Evolutionary conservation across 2,113 vertebrate species (phyloP).

Genomic region (Vulpes ferrilata): DNA sequence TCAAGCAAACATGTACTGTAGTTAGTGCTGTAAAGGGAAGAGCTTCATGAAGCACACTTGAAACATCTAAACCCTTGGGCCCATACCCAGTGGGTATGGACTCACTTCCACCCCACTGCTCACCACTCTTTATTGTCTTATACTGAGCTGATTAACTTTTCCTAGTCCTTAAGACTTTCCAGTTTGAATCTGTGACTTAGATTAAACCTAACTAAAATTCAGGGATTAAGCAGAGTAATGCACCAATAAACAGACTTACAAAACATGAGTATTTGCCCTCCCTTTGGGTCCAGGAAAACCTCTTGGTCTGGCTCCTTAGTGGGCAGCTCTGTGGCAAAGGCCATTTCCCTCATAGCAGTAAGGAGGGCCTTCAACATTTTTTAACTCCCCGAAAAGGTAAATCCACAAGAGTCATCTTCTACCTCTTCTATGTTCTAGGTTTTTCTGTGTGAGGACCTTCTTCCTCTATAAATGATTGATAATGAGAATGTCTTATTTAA

Average conservation of each 20-base stretch:
- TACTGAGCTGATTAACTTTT: not conserved
- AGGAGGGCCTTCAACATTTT: not conserved
- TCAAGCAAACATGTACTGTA: not conserved
- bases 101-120: not conserved
- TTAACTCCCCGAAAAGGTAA: conserved; percentile 25
- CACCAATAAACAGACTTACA: not conserved
- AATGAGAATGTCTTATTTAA: not conserved
- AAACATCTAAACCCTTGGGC: not conserved
- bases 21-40: not conserved
- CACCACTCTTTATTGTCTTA: not conserved
- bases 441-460: conserved; percentile 19
- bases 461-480: not conserved
- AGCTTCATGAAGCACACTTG: not conserved
- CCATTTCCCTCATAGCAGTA: not conserved
- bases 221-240: not conserved
- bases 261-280: not conserved
- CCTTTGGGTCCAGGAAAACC: not conserved
- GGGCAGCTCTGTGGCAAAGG: not conserved
- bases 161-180: not conserved
- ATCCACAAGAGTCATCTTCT: not conserved
- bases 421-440: not conserved
- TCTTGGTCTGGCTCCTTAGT: not conserved
- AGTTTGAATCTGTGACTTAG: conserved; percentile 28
- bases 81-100: not conserved
- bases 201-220: conserved; percentile 28